Conservation (phyloP, 1,140 invertebrate genomes). For the Pseudomyrmex dendroicus region DNA sequence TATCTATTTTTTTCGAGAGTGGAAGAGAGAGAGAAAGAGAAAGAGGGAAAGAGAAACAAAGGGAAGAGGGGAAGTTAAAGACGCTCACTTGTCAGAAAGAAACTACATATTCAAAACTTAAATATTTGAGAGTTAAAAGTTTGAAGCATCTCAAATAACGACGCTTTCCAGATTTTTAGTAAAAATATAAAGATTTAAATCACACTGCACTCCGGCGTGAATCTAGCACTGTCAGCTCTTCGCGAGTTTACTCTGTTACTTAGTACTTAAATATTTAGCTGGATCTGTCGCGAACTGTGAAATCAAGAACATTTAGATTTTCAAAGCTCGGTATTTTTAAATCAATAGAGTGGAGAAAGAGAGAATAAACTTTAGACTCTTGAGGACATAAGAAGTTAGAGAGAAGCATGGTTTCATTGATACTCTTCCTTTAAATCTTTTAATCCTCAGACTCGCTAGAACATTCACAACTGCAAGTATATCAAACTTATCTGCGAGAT, state of each 20-base stretch:
- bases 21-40: too few species aligned
- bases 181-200: constrained; percentile 18
- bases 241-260: constrained; percentile 18
- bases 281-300: background rate
- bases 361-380: background rate
- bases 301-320: constrained; percentile 37
- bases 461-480: constrained; percentile 16
- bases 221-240: constrained; percentile 19
- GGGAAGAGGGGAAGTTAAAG: too few species aligned
- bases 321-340: background rate
- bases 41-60: too few species aligned
- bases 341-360: constrained; percentile 1
- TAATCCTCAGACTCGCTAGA: background rate
- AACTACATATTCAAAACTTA: background rate
- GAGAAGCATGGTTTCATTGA: background rate
- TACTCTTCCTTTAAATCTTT: constrained; percentile 15
- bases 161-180: background rate
- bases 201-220: background rate
- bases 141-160: background rate
- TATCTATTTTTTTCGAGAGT: too few species aligned
- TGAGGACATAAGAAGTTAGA: background rate
- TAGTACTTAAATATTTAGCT: constrained; percentile 45
- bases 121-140: constrained; percentile 5
- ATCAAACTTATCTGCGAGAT: constrained; percentile 14
- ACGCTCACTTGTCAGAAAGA: background rate